These are phyloP conservation scores for Drosophila pandora DNA, from an alignment of 1,140 invertebrate species.

Conservation along the genomic window DNA sequence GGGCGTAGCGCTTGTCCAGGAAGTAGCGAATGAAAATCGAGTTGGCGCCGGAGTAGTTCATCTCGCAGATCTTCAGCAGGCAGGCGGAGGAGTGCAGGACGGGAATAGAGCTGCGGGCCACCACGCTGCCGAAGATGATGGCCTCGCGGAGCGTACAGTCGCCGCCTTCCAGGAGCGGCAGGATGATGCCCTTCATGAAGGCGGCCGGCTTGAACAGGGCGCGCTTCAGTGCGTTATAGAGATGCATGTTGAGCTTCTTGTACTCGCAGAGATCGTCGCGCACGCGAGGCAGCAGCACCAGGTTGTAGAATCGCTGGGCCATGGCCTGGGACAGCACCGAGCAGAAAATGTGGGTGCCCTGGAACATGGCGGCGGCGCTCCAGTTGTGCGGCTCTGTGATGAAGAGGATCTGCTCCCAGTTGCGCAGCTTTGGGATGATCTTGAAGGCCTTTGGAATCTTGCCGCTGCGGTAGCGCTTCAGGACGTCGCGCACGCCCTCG, in stretches of 20 bases:
- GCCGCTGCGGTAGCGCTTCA: slow-evolving; percentile 96
- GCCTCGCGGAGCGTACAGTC: slow-evolving; percentile 98
- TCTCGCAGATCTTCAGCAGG: slow-evolving; percentile 97
- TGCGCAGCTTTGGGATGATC: slow-evolving; percentile 94
- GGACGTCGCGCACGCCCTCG: slow-evolving; percentile 93
- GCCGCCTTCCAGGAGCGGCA: slow-evolving; percentile 95
- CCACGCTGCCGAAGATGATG: slow-evolving; percentile 96
- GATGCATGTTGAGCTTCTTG: slow-evolving; percentile 97
- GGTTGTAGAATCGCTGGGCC: slow-evolving; percentile 98
- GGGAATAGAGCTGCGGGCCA: slow-evolving; percentile 96
- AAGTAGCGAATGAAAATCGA: slow-evolving; percentile 97
- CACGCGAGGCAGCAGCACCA: slow-evolving; percentile 95
- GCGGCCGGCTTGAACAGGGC: slow-evolving; percentile 98
- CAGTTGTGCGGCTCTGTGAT: slow-evolving; percentile 92
- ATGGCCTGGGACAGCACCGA: slow-evolving; percentile 98
- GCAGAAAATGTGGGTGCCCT: slow-evolving; percentile 91
- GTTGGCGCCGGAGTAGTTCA: slow-evolving; percentile 99
- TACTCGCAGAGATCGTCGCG: slow-evolving; percentile 98
- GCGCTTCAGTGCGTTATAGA: slow-evolving; percentile 97
- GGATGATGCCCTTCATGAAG: slow-evolving; percentile 99
- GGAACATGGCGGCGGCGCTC: slow-evolving; percentile 97
- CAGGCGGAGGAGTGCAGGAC: slow-evolving; percentile 98
- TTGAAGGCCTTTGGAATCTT: slow-evolving; percentile 99
- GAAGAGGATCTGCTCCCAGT: slow-evolving; percentile 98
- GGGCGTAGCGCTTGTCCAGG: slow-evolving; percentile 98